phyloP scores from a whole-genome alignment of 1,140 invertebrate species.

The Atta cephalotes region DNA sequence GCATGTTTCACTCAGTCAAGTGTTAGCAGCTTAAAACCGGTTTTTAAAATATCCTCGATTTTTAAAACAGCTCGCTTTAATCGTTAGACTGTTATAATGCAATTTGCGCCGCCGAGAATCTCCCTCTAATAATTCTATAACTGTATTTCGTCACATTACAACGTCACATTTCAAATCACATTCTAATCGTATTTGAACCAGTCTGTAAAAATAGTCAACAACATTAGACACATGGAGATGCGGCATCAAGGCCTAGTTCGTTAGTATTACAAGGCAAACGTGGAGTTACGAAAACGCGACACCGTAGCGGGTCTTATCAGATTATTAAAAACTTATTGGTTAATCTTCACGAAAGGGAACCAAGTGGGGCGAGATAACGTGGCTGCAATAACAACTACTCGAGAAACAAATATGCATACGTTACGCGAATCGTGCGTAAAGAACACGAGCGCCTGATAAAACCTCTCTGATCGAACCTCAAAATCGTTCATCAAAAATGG shows the following conservation, averaged over 20 bases:
- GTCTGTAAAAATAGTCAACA: constrained; percentile 25
- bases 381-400: constrained; percentile 22
- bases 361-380: neutral
- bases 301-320: constrained; percentile 62
- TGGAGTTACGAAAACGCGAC: constrained; percentile 67
- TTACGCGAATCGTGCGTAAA: neutral
- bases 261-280: constrained; percentile 74
- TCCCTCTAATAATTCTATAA: neutral
- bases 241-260: constrained; percentile 63
- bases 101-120: neutral
- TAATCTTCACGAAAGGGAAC: neutral
- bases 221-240: constrained; percentile 35
- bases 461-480: constrained; percentile 41
- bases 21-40: neutral
- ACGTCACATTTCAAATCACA: neutral
- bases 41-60: neutral
- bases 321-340: constrained; percentile 62
- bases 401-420: neutral
- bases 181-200: neutral
- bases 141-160: constrained; percentile 17
- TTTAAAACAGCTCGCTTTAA: neutral
- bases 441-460: constrained; percentile 47
- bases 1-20: neutral
- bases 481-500: constrained; percentile 52
- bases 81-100: constrained; percentile 2